These are phyloP conservation scores for Sphaerophoria rueppellii DNA, from an alignment of 2,888 invertebrate genomes.

Conservation along the genomic window DNA sequence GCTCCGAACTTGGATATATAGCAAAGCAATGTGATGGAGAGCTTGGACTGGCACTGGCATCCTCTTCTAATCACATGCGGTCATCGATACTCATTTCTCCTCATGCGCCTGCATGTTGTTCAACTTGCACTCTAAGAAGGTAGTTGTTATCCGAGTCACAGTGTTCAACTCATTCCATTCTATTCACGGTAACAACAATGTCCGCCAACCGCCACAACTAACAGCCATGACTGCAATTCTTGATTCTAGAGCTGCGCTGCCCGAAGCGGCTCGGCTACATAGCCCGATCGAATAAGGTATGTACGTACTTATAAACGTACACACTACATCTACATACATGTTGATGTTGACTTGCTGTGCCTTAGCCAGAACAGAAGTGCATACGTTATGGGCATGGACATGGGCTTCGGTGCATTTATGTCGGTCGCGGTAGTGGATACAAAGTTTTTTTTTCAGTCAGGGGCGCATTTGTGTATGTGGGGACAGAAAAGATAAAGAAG, in stretches of 20 bases:
- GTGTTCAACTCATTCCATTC: slow-evolving; percentile 71
- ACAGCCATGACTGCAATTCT: slow-evolving; percentile 72
- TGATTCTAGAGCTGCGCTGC: slow-evolving; percentile 65
- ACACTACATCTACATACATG: slow-evolving; percentile 1
- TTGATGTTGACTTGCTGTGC: slow-evolving; percentile 19
- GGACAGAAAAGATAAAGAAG: too few species aligned
- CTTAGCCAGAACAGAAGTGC: slow-evolving; percentile 45
- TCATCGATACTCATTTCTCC: slow-evolving; percentile 73
- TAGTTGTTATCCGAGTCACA: slow-evolving; percentile 73
- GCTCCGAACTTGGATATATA: slow-evolving; percentile 37
- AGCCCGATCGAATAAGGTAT: slow-evolving; percentile 35
- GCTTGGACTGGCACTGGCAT: slow-evolving; percentile 60
- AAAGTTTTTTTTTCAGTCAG: slow-evolving; percentile 11
- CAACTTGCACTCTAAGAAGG: slow-evolving; percentile 68
- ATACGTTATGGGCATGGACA: slow-evolving; percentile 68
- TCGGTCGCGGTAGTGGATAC: slow-evolving; percentile 20
- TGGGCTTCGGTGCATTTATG: slow-evolving; percentile 61
- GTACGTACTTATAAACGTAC: background rate
- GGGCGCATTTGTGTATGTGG: background rate
- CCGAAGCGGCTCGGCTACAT: slow-evolving; percentile 1
- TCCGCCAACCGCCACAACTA: slow-evolving; percentile 61
- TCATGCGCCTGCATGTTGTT: slow-evolving; percentile 62
- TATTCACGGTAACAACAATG: slow-evolving; percentile 69
- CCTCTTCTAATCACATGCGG: slow-evolving; percentile 73
- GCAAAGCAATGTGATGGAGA: slow-evolving; percentile 5